Base-by-base conservation (phyloP, 2,888 invertebrate species). In the Nasonovia ribisnigri region DNA sequence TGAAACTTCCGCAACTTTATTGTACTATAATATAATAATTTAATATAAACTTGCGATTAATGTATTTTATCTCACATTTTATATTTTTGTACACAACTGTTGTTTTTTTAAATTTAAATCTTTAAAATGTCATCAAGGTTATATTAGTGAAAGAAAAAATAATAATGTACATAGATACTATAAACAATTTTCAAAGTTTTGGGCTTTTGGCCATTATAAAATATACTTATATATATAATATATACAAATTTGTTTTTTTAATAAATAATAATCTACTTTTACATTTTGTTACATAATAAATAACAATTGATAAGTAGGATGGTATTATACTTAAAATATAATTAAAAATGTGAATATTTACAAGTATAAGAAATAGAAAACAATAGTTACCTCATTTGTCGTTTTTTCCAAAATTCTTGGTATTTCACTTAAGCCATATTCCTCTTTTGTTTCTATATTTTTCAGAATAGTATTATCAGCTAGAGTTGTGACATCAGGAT, bases 401-500 rank as follows among this genome's bases (percentile, higher is more conserved):
- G 48, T 48, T 67, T 67, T 57, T n/a, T 90, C 87, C 46, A 90
- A 48, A 43, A 86, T 67, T 20, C 36, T 51, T 48, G 20, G 86
- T 46, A n/a, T n/a, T 67, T 90, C 48, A n/a, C 90, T 48, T 3
- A 36, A 3, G 10, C 26, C 48, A 48, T 90, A 90, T 6, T 60
- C n/a, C 26, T 67, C 51, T 51, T 93, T 86, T 29, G 51, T n/a
- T 48, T 36, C 8, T 90, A 67, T 90, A 67, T 16, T 20, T 60
- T 93, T n/a, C 29, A 42, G 42, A 13, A 24, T 84, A 13, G 67
- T 11, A 86, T 90, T 42, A 48, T 87, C 51, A 48, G 95, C 95
- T 51, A 95, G 95, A 20, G 96, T 94, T 94, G 97, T 96, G 95
- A 98, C 97, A 95, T 98, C 97, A 0, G 98, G 97, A 95, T 97